Evolutionary conservation across 2,113 vertebrate genomes (phyloP), one percentile per base, ranked within the genome.

Genomic region (Dissostichus mawsoni): DNA sequence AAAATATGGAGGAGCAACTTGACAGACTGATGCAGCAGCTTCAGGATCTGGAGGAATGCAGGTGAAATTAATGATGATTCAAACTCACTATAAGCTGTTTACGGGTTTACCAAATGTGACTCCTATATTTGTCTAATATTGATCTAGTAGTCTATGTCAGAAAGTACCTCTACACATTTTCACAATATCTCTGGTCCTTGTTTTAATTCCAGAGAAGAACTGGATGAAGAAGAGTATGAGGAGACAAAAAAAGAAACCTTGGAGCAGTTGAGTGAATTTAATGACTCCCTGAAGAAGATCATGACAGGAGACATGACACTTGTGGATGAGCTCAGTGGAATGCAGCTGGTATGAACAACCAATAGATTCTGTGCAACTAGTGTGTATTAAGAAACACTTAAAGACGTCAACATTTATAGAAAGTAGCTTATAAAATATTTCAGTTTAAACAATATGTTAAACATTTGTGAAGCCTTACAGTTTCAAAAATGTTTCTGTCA

Each of bases 231-330:
- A 44, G 98, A 99, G 73, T 99, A 99, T 2, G 97, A 99, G 57
- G 98, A 99, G 89, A 99, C 98, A 25, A 99, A 99, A 88, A 98
- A 96, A 69, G 98, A 99, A 93, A 99, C 98, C 0, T 86, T 99
- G 71, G 98, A 99, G 67, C 98, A 99, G 88, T 88, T 99, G 86
- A 97, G 92, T 66, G 98, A 99, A 91, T 98, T 99, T 91, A 97
- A 97, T 4, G 97, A 99, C 86, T 98, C 98, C 0, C 90, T 99
- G 73, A 97, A 98, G 95, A 99, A 99, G 91, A 96, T 99, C 51
- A 97, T 99, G 96, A 96, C 97, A 69, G 98, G 98, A 87, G 95
- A 99, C 78, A 99, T 99, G 97, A 99, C 98, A 44, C 90, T 99
- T 78, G 97, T 99, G 51, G 98, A 99, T 48, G 98, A 99, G 76